A percentile compares a stretch with the other conserved stretches of the same genome.
Evolutionary conservation across 2,888 invertebrate genomes (phyloP).

Genomic region (Drosophila neotestacea): DNA sequence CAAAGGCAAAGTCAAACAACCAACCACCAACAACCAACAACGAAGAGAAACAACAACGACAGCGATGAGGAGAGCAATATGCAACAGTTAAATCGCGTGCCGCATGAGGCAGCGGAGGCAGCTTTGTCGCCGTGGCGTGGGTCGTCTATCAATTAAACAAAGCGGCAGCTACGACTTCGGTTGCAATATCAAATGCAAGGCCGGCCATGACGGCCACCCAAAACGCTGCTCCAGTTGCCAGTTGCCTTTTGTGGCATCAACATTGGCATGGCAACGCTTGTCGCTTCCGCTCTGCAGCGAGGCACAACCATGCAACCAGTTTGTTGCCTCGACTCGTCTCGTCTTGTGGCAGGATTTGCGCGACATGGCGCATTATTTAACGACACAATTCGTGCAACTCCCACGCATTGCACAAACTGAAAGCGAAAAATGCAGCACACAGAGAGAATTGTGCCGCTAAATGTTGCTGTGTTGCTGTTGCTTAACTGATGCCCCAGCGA

Average conservation of each 20-base stretch:
- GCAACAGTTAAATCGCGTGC: slow-evolving; percentile 73
- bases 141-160: slow-evolving; percentile 79
- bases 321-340: slow-evolving; percentile 43
- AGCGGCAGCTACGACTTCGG: slow-evolving; percentile 55
- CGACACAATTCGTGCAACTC: slow-evolving; percentile 82
- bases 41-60: slow-evolving; percentile 17
- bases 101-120: slow-evolving; percentile 48
- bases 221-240: slow-evolving; percentile 75
- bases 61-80: slow-evolving; percentile 31
- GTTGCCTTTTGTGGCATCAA: slow-evolving; percentile 62
- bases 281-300: slow-evolving; percentile 53
- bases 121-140: slow-evolving; percentile 64
- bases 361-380: slow-evolving; percentile 77
- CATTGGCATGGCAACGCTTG: slow-evolving; percentile 45
- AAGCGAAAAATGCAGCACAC: slow-evolving; percentile 75
- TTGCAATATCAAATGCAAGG: slow-evolving; percentile 77
- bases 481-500: slow-evolving; percentile 80
- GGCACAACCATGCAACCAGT: slow-evolving; percentile 46
- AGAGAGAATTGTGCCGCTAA: slow-evolving; percentile 50
- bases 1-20: slow-evolving; percentile 50
- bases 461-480: slow-evolving; percentile 35
- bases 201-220: slow-evolving; percentile 74
- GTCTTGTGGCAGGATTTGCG: slow-evolving; percentile 62
- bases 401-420: slow-evolving; percentile 79
- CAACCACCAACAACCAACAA: slow-evolving; percentile 28